A percentile compares a stretch with the other conserved stretches of the same genome.
phyloP scores from a whole-genome alignment of 1,140 invertebrate genomes.

The Lethocerus indicus region DNA sequence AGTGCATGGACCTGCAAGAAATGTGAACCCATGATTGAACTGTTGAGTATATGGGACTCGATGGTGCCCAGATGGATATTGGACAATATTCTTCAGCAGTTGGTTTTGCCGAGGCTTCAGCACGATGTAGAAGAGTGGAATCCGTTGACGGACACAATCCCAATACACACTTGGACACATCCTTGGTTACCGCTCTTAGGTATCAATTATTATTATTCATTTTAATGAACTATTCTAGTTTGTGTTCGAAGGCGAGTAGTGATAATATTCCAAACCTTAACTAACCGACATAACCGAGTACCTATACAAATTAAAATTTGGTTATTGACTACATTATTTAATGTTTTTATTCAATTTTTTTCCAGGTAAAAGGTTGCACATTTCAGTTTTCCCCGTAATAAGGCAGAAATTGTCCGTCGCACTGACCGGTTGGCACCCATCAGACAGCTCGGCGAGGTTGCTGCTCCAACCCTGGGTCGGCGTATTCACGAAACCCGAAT shows the following conservation, averaged over 20 bases:
- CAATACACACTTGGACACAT: constrained; percentile 91
- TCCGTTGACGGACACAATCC: constrained; percentile 80
- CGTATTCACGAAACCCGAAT: constrained; percentile 64
- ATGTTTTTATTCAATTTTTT: constrained; percentile 13
- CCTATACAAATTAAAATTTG: no score
- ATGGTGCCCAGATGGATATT: constrained; percentile 69
- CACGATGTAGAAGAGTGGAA: constrained; percentile 82
- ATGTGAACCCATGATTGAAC: constrained; percentile 52
- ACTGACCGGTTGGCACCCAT: constrained; percentile 79
- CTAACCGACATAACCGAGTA: no score
- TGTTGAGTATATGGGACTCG: constrained; percentile 66
- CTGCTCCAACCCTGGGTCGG: constrained; percentile 85
- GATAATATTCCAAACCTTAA: no score
- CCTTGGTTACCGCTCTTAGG: constrained; percentile 79
- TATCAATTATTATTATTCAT: no score
- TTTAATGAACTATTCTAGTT: no score
- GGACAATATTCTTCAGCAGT: constrained; percentile 63
- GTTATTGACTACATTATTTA: constrained; percentile 1
- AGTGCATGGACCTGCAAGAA: constrained; percentile 18
- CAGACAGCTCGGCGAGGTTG: constrained; percentile 76
- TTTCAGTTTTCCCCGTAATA: constrained; percentile 77
- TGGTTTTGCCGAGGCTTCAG: constrained; percentile 62
- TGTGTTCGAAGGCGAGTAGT: no score
- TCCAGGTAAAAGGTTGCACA: constrained; percentile 43
- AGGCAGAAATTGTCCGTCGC: constrained; percentile 79